phyloP scores from a whole-genome alignment of 1,140 invertebrate species.

The Harpegnathos saltator region DNA sequence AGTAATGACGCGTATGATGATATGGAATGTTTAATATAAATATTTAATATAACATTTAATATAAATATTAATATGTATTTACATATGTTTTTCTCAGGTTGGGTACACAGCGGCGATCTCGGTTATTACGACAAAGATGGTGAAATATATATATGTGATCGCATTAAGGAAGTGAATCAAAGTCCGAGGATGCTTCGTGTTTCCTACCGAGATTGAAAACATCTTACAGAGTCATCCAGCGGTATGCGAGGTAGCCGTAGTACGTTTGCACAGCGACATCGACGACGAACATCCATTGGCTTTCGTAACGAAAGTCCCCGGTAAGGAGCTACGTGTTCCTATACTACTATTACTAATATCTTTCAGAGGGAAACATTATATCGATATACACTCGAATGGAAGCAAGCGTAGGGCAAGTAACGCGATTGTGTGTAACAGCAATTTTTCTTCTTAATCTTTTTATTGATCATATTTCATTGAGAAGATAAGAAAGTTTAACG shows the following conservation, averaged over 20 bases:
- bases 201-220: background rate
- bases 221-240: background rate
- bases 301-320: background rate
- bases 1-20: too few relatives aligned
- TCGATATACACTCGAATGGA: too few relatives aligned
- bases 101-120: slow-evolving; percentile 76
- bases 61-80: too few relatives aligned
- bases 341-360: too few relatives aligned
- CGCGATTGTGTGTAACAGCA: too few relatives aligned
- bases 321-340: background rate
- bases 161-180: background rate
- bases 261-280: background rate
- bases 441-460: too few relatives aligned
- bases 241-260: background rate
- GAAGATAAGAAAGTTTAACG: too few relatives aligned
- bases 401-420: too few relatives aligned
- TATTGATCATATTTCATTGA: too few relatives aligned
- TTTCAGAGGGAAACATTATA: too few relatives aligned
- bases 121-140: slow-evolving; percentile 84
- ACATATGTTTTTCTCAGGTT: slow-evolving; percentile 55
- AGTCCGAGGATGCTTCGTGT: background rate
- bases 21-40: too few relatives aligned
- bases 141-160: slow-evolving; percentile 85
- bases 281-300: background rate
- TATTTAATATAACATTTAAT: too few relatives aligned